Evolutionary conservation across 1,140 invertebrate species (phyloP).

Genomic region (Pseudomyrmex sp.): DNA sequence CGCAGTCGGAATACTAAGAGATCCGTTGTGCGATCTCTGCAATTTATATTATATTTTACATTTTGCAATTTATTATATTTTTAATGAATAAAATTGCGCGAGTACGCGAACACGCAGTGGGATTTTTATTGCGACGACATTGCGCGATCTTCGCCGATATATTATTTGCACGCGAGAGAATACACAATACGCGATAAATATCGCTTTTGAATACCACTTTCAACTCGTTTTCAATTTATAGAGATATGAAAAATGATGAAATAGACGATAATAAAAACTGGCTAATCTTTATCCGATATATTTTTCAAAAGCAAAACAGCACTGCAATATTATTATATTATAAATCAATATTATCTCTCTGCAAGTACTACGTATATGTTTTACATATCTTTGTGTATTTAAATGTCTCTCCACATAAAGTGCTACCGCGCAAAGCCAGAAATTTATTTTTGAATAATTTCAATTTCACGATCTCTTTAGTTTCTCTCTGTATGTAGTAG

Average conservation of each 20-base stretch:
- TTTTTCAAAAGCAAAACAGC: slow-evolving; percentile 1
- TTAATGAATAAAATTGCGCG: background rate
- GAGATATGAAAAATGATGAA: slow-evolving; percentile 15
- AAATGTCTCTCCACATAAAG: too few relatives aligned
- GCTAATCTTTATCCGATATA: slow-evolving; percentile 12
- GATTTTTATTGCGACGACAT: background rate
- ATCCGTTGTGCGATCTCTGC: too few relatives aligned
- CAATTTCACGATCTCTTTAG: too few relatives aligned
- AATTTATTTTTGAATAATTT: too few relatives aligned
- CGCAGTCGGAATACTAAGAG: too few relatives aligned
- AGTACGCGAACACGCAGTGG: background rate
- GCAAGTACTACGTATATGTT: too few relatives aligned
- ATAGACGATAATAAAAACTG: slow-evolving; percentile 1
- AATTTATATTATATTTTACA: too few relatives aligned
- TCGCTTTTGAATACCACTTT: background rate
- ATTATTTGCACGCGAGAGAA: background rate
- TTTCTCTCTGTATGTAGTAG: background rate
- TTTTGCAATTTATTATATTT: too few relatives aligned
- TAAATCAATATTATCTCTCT: too few relatives aligned
- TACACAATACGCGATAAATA: slow-evolving; percentile 14
- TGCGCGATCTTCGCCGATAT: background rate
- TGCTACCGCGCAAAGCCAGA: too few relatives aligned
- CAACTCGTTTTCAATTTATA: background rate
- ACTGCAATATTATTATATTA: background rate
- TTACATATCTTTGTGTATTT: too few relatives aligned